These are phyloP conservation scores for Catonia carolina DNA, from an alignment of 2,888 invertebrate species.

Conservation along the genomic window DNA sequence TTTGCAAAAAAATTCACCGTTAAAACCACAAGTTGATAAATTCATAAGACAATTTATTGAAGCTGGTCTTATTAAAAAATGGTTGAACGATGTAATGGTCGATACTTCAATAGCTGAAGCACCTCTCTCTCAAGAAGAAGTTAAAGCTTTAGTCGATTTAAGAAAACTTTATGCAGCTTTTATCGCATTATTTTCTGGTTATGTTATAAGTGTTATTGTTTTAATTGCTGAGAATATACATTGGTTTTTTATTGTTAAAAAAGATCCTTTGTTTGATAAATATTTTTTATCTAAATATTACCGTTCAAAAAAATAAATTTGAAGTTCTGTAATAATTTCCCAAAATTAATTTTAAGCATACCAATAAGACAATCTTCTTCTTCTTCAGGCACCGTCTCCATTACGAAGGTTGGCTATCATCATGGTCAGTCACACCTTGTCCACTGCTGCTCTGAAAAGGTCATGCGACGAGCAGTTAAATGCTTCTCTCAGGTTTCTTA, in stretches of 20 bases:
- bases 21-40: constrained; percentile 35
- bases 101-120: constrained; percentile 50
- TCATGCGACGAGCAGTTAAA: too few relatives aligned
- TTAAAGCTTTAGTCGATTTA: constrained; percentile 71
- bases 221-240: constrained; percentile 58
- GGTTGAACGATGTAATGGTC: constrained; percentile 67
- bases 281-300: constrained; percentile 55
- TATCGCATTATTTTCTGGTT: constrained; percentile 64
- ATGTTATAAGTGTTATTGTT: constrained; percentile 51
- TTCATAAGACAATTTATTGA: constrained; percentile 58
- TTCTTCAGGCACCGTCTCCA: too few relatives aligned
- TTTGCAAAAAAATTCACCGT: constrained; percentile 59
- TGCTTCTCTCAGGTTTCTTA: too few relatives aligned
- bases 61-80: constrained; percentile 69
- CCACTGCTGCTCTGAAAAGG: too few relatives aligned
- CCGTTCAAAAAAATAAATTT: constrained; percentile 21
- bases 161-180: constrained; percentile 72
- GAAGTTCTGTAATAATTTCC: too few relatives aligned
- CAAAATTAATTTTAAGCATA: too few relatives aligned
- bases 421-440: too few relatives aligned
- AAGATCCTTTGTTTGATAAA: constrained; percentile 64
- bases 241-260: constrained; percentile 58
- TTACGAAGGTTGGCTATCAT: too few relatives aligned
- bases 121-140: constrained; percentile 25
- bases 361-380: too few relatives aligned